Conservation (phyloP, 37 sponge, comb jelly and placozoan genomes). For the Agelas oroides region DNA sequence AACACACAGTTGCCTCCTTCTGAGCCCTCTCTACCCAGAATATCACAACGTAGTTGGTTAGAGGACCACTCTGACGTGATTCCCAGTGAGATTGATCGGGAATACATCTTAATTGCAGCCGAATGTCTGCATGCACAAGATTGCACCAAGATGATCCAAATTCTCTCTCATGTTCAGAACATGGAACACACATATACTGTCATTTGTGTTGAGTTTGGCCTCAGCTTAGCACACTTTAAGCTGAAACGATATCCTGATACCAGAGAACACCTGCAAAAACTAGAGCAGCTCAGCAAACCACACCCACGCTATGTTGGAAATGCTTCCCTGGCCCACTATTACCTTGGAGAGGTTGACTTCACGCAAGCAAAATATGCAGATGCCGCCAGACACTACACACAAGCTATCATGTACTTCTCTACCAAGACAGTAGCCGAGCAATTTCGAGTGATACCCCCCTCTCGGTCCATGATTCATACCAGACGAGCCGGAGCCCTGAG, state of each 20-base stretch:
- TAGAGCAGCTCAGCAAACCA: not conserved
- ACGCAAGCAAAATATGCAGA: not conserved
- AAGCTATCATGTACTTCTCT: conserved; percentile 11
- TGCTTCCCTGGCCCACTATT: conserved; percentile 37
- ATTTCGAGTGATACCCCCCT: conserved; percentile 30
- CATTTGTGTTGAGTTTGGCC: conserved; percentile 41
- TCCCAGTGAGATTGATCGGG: too few species aligned
- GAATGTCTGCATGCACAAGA: conserved; percentile 65
- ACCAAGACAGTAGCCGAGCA: not conserved
- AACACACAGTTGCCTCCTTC: too few species aligned
- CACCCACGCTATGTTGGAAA: not conserved
- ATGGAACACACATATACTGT: not conserved
- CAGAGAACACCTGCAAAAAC: not conserved
- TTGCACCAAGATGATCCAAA: conserved; percentile 33
- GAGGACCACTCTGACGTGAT: too few species aligned
- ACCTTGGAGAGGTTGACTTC: conserved; percentile 58
- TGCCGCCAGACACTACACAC: conserved; percentile 32
- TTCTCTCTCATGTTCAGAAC: not conserved
- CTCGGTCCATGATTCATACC: conserved; percentile 30
- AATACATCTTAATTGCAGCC: conserved; percentile 7
- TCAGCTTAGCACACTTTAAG: conserved; percentile 64
- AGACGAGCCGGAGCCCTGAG: conserved; percentile 47
- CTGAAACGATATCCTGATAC: conserved; percentile 16
- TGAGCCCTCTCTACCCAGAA: too few species aligned
- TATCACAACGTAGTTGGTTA: too few species aligned